Evolutionary conservation across 2,797 vertebrate genomes (phyloP).

Genomic region (Trematomus bernacchii): DNA sequence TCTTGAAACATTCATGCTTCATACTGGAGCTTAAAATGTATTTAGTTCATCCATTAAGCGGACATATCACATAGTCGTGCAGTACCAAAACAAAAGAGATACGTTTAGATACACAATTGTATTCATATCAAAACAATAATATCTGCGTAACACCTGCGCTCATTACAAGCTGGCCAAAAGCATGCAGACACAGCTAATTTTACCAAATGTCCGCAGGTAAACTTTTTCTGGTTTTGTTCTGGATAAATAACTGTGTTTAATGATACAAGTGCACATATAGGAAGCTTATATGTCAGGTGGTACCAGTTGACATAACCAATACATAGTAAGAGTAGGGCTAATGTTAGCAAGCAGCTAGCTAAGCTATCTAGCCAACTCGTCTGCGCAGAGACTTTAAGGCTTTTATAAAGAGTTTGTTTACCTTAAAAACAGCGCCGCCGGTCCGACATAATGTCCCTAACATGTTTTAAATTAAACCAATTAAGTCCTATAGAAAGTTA

Average conservation of each 20-base stretch:
- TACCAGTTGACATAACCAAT: neutral
- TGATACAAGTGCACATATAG: too few relatives aligned
- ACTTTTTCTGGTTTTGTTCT: neutral
- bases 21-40: too few relatives aligned
- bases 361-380: neutral
- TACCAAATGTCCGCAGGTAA: neutral
- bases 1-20: too few relatives aligned
- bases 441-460: neutral
- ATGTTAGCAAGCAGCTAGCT: neutral
- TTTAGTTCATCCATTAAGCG: too few relatives aligned
- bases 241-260: neutral
- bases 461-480: neutral
- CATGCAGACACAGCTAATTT: neutral
- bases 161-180: neutral
- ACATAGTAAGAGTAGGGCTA: neutral
- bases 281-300: neutral
- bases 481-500: neutral
- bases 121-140: too few relatives aligned
- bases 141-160: neutral
- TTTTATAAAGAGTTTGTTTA: neutral
- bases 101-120: too few relatives aligned
- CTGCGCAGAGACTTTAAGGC: neutral
- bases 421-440: neutral
- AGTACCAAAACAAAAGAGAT: too few relatives aligned
- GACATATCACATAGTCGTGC: too few relatives aligned